Conservation (phyloP, 2,888 invertebrate species). For the Limenitis camilla region DNA sequence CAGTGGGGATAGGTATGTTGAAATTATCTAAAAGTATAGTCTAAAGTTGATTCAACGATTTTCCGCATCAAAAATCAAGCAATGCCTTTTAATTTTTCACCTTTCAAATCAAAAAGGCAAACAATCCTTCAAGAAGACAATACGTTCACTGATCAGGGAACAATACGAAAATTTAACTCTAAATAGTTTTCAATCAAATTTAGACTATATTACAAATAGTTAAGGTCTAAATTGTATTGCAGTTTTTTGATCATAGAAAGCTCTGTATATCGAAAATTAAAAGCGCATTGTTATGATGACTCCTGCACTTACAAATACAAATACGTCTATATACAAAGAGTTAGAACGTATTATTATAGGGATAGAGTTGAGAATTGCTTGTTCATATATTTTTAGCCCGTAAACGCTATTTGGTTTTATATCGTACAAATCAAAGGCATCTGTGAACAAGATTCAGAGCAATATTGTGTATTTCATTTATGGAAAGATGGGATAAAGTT, state of each 20-base stretch:
- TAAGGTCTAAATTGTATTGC: neutral
- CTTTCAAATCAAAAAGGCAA: constrained; percentile 25
- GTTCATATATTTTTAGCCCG: neutral
- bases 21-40: no score
- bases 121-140: constrained; percentile 37
- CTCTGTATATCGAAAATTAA: constrained; percentile 11
- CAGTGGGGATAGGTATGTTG: neutral
- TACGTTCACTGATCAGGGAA: constrained; percentile 30
- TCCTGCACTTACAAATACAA: neutral
- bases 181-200: neutral
- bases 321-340: neutral
- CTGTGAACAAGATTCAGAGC: neutral
- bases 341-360: neutral
- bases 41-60: no score
- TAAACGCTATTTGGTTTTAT: neutral
- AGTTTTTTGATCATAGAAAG: neutral
- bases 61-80: neutral
- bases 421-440: constrained; percentile 1
- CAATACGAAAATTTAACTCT: constrained; percentile 22
- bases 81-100: constrained; percentile 7
- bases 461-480: neutral
- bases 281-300: constrained; percentile 6
- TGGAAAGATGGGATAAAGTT: neutral
- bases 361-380: constrained; percentile 1
- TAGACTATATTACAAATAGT: neutral